Evolutionary conservation across 2,888 invertebrate species (phyloP).

Genomic region (Volucella zonaria): DNA sequence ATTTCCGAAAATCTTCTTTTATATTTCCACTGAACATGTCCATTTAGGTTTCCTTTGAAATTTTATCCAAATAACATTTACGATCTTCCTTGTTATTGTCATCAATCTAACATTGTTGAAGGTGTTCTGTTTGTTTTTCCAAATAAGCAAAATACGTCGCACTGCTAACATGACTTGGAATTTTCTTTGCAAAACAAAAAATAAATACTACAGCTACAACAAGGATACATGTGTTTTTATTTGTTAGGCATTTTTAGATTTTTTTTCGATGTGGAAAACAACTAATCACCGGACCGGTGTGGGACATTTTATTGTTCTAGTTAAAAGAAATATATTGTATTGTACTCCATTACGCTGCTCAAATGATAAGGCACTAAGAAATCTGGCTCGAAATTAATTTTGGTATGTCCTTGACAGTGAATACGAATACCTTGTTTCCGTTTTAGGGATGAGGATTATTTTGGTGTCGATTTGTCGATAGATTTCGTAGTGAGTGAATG

Average conservation of each 20-base stretch:
- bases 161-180: no score
- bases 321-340: conserved; percentile 5
- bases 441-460: conserved; percentile 8
- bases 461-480: conserved; percentile 10
- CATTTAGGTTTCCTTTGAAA: no score
- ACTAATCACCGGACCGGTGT: conserved; percentile 36
- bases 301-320: conserved; percentile 20
- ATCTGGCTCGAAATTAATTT: neutral
- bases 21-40: no score
- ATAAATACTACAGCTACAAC: no score
- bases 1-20: no score
- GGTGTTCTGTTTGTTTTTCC: no score
- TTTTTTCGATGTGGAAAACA: conserved; percentile 10
- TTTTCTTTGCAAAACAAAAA: no score
- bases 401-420: conserved; percentile 16
- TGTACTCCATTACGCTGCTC: conserved; percentile 3
- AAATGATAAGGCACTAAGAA: neutral
- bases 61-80: no score
- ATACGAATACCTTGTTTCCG: neutral
- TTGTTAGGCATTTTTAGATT: conserved; percentile 1
- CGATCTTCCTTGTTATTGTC: no score
- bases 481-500: neutral
- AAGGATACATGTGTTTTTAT: no score
- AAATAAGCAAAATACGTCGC: no score
- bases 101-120: no score